Base-by-base conservation (phyloP, 2,888 invertebrate species). In the Drosophila rellima region DNA sequence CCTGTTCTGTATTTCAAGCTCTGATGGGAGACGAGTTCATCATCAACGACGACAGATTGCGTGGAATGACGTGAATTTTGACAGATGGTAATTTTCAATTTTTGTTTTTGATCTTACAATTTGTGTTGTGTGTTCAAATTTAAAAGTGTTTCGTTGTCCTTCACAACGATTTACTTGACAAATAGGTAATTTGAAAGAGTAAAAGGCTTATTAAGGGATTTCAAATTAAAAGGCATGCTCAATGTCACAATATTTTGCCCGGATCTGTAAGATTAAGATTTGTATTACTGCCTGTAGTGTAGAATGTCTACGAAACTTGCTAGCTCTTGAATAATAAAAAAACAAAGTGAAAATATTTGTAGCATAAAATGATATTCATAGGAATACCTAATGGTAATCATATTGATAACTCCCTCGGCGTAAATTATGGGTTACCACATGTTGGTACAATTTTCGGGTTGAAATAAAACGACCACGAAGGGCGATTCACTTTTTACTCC, bases 81-180 rank as follows among this genome's bases (percentile, higher is more conserved):
- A 91, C 91, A 91, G 91, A 91, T 91, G 91, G 91, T 90, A 81
- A 81, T 81, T 85, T 90, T 82, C 85, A 89, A 82, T 80, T 88
- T 80, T 78, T 80, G 83, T 90, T 90, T 91, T 90, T 90, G 88
- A 91, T 91, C 88, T 90, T 59, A 66, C 89, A 87, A 88, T 87
- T 91, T 88, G 77, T 77, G 82, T 54, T 54, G 20, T 42, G n/a
- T 35, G 55, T 77, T 74, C 50, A 66, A 67, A 77, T 71, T 80
- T 69, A 74, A 89, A 82, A 81, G 78, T 81, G 78, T 89, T 89
- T 82, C 84, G 78, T 91, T 87, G 89, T 89, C 78, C 83, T 77
- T 63, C 70, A 61, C 67, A 55, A 67, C 74, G 83, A 59, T 62
- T 68, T 86, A 68, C 78, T 80, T 75, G 72, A 70, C 76, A 81